Evolutionary conservation across 2,113 vertebrate species (phyloP).

Genomic region (Charina bottae): DNA sequence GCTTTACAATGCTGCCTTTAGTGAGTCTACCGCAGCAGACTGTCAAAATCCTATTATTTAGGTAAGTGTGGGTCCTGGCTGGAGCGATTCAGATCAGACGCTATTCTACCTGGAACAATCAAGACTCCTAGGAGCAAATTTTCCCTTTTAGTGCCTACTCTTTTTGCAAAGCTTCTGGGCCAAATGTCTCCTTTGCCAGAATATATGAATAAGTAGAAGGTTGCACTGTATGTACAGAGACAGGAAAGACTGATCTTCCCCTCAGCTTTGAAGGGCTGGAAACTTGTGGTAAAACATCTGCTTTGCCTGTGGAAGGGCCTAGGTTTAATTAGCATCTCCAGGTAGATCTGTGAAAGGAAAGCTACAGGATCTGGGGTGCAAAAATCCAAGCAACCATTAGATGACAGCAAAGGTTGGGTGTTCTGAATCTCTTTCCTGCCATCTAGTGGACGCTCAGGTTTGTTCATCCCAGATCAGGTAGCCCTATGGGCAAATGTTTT

Average conservation of each 20-base stretch:
- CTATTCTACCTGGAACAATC: slow-evolving; percentile 1
- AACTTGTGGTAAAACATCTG: neutral
- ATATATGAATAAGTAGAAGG: neutral
- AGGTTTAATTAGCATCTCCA: neutral
- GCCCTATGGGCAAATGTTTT: neutral
- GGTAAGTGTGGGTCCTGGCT: slow-evolving; percentile 6
- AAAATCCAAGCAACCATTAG: neutral
- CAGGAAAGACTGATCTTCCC: neutral
- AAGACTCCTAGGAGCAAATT: neutral
- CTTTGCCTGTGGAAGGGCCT: neutral
- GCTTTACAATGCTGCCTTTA: neutral
- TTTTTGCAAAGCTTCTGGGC: neutral
- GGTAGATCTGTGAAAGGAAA: neutral
- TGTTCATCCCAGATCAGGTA: neutral
- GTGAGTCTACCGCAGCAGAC: neutral
- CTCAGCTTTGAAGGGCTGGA: neutral
- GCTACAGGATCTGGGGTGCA: neutral
- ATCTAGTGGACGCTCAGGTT: neutral
- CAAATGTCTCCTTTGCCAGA: neutral
- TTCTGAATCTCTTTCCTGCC: neutral
- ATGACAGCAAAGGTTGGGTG: neutral
- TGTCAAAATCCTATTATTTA: slow-evolving; percentile 21
- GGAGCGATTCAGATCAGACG: neutral
- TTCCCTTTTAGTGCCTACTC: neutral
- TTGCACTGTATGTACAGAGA: neutral